Percentiles rank a stretch among this genome's conserved stretches.
Conservation (phyloP, 1,140 invertebrate genomes). For the Drosophila pandora region DNA sequence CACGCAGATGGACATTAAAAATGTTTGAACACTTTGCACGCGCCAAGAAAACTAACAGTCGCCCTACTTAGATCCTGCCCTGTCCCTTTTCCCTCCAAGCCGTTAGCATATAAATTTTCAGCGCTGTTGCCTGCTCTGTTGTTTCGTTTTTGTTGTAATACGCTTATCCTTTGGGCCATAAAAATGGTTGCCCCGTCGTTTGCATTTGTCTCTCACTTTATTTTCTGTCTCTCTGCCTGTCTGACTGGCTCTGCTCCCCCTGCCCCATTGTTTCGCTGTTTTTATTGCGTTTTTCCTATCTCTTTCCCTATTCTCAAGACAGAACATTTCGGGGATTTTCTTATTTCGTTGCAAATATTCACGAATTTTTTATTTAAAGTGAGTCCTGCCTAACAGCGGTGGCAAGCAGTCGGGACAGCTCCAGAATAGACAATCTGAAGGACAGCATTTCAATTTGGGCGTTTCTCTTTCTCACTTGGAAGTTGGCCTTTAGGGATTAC, state of each 20-base stretch:
- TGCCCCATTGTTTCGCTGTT: slow-evolving; percentile 21
- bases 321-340: slow-evolving; percentile 31
- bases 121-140: slow-evolving; percentile 11
- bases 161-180: slow-evolving; percentile 70
- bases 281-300: slow-evolving; percentile 30
- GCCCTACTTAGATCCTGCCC: background rate
- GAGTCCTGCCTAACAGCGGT: background rate
- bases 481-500: slow-evolving; percentile 7
- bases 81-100: background rate
- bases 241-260: background rate
- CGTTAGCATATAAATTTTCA: slow-evolving; percentile 41
- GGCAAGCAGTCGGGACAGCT: background rate
- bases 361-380: slow-evolving; percentile 69
- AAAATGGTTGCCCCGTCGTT: slow-evolving; percentile 68
- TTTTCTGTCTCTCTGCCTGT: slow-evolving; percentile 16
- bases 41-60: slow-evolving; percentile 47
- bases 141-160: slow-evolving; percentile 60
- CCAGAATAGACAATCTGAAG: slow-evolving; percentile 42
- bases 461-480: slow-evolving; percentile 14
- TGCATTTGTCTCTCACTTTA: slow-evolving; percentile 60
- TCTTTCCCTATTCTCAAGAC: slow-evolving; percentile 28
- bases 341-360: slow-evolving; percentile 46
- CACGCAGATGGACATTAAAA: slow-evolving; percentile 75
- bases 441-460: slow-evolving; percentile 69
- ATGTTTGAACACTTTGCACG: slow-evolving; percentile 71